Conservation (phyloP, 2,888 invertebrate species). For the Orthonychiurus folsomi region DNA sequence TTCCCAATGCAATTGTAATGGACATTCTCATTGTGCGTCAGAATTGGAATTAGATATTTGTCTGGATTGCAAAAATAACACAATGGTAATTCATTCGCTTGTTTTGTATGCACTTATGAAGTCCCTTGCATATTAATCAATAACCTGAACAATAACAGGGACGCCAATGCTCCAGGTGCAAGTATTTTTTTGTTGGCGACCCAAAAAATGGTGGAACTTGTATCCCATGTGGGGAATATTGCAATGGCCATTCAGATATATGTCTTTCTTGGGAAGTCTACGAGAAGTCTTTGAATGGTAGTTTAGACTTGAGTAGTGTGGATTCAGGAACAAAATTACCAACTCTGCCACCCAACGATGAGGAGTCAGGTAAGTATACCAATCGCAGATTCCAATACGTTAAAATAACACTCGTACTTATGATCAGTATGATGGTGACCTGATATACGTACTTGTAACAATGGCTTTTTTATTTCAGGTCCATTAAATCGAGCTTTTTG, state of each 20-base stretch:
- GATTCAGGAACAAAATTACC: background rate
- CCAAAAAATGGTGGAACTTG: slow-evolving; percentile 73
- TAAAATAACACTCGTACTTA: no score
- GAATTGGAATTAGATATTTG: slow-evolving; percentile 75
- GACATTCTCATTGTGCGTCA: slow-evolving; percentile 83
- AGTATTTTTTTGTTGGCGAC: slow-evolving; percentile 83
- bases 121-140: no score
- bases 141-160: no score
- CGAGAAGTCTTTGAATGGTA: slow-evolving; percentile 24
- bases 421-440: no score
- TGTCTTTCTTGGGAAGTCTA: slow-evolving; percentile 54
- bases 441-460: no score
- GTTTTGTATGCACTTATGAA: no score
- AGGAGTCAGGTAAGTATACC: no score
- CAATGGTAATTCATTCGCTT: no score
- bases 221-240: slow-evolving; percentile 76
- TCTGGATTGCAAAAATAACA: slow-evolving; percentile 78
- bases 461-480: slow-evolving; percentile 43
- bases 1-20: slow-evolving; percentile 83
- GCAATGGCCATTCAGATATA: slow-evolving; percentile 75
- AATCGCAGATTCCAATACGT: no score
- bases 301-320: background rate
- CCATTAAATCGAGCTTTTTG: slow-evolving; percentile 67
- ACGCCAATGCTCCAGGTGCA: slow-evolving; percentile 81
- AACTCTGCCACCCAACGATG: no score